These are phyloP conservation scores for Megaptera novaeangliae DNA, from an alignment of 2,113 vertebrate genomes.

Conservation along the genomic window DNA sequence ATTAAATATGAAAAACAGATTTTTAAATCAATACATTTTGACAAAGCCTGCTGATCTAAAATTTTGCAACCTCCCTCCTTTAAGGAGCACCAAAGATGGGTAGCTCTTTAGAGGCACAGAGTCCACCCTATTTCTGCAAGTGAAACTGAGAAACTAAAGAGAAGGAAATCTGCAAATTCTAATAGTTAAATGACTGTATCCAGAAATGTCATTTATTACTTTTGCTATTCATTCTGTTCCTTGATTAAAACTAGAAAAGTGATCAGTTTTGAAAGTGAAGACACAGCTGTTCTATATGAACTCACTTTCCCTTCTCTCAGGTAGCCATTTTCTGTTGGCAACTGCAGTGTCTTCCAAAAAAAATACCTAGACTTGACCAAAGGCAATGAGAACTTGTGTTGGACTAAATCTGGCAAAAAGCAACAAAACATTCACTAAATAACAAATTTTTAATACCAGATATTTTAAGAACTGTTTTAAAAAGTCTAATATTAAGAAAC, in stretches of 20 bases:
- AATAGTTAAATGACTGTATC: background rate
- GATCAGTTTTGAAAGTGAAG: background rate
- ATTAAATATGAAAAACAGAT: background rate
- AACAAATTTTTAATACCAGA: background rate
- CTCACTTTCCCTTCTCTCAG: background rate
- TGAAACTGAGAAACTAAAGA: background rate
- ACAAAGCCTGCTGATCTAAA: background rate
- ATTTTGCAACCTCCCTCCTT: background rate
- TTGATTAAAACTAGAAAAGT: constrained; percentile 5
- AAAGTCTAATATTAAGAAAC: background rate
- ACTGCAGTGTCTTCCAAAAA: background rate
- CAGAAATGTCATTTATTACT: background rate
- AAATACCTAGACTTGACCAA: background rate
- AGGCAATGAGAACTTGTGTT: background rate
- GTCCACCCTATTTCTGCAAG: background rate
- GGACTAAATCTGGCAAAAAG: background rate
- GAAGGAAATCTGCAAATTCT: background rate
- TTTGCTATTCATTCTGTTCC: background rate
- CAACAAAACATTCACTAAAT: background rate
- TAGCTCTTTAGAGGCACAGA: background rate
- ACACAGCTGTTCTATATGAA: background rate
- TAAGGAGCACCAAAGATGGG: background rate
- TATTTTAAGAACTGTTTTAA: background rate
- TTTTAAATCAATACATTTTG: background rate
- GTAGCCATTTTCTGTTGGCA: background rate